These are phyloP conservation scores for Ciona savignyi DNA, from an alignment of 23 tunicate genomes.

Conservation along the genomic window DNA sequence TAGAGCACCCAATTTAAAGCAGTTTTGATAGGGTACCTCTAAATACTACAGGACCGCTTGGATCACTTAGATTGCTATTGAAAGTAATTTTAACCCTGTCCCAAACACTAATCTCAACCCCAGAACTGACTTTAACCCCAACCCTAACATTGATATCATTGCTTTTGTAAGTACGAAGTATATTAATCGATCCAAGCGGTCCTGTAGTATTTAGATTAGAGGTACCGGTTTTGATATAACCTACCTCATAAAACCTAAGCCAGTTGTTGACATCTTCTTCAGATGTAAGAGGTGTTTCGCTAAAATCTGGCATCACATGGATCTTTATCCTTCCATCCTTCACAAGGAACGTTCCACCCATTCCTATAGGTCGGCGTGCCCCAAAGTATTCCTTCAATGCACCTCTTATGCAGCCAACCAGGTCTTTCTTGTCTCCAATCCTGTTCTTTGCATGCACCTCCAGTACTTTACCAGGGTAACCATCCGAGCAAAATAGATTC, in stretches of 20 bases:
- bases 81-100: no score
- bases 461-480: constrained; percentile 61
- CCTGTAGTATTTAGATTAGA: no score
- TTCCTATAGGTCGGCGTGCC: constrained; percentile 59
- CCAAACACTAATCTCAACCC: no score
- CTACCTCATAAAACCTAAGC: constrained; percentile 69
- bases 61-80: no score
- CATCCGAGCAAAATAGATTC: constrained; percentile 63
- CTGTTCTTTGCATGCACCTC: constrained; percentile 59
- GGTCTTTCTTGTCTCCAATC: constrained; percentile 71
- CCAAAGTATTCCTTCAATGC: constrained; percentile 65
- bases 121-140: no score
- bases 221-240: no score
- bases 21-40: no score
- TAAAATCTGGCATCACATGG: constrained; percentile 97
- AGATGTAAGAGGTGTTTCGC: constrained; percentile 41
- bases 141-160: no score
- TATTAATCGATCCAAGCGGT: no score
- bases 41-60: no score
- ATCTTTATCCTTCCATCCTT: constrained; percentile 68
- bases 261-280: constrained; percentile 85
- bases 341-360: constrained; percentile 88
- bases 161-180: no score
- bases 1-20: no score
- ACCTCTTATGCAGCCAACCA: constrained; percentile 71